These are phyloP conservation scores for Pseudomyrmex sp. DNA, from an alignment of 1,140 invertebrate genomes.

Conservation along the genomic window DNA sequence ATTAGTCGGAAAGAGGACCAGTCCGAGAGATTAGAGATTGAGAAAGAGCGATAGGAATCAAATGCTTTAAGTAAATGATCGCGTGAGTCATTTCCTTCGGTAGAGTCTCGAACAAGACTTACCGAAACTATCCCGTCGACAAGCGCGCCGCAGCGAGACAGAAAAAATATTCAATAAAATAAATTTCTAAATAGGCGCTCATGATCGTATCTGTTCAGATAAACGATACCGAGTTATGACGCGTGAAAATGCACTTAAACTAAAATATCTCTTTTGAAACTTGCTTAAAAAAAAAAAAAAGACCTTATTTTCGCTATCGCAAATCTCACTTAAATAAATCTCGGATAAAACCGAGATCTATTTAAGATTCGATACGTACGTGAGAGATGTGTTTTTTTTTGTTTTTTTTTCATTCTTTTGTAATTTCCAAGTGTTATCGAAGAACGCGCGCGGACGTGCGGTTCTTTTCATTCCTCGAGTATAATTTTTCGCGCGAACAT, in stretches of 20 bases:
- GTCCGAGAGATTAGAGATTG: constrained; percentile 38
- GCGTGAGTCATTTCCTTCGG: constrained; percentile 23
- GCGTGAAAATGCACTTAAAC: too few relatives aligned
- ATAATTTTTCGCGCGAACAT: not conserved
- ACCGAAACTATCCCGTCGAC: not conserved
- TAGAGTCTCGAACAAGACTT: not conserved
- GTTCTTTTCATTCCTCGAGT: not conserved
- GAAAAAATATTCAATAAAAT: not conserved
- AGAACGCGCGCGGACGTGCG: not conserved
- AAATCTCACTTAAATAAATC: too few relatives aligned
- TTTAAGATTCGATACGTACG: too few relatives aligned
- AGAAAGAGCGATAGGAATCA: constrained; percentile 9
- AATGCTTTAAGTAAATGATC: constrained; percentile 52
- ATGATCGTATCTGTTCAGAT: not conserved
- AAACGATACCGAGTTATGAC: too few relatives aligned
- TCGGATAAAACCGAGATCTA: too few relatives aligned
- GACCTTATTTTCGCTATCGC: too few relatives aligned
- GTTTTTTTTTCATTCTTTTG: too few relatives aligned
- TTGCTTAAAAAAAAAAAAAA: too few relatives aligned
- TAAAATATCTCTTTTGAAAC: too few relatives aligned
- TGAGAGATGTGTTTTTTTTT: too few relatives aligned
- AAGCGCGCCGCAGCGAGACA: too few relatives aligned
- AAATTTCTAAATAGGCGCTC: not conserved
- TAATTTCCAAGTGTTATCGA: not conserved
- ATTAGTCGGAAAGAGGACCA: constrained; percentile 15